These are phyloP conservation scores for Etheostoma perlongum DNA, from an alignment of 2,797 vertebrate species.

Conservation along the genomic window DNA sequence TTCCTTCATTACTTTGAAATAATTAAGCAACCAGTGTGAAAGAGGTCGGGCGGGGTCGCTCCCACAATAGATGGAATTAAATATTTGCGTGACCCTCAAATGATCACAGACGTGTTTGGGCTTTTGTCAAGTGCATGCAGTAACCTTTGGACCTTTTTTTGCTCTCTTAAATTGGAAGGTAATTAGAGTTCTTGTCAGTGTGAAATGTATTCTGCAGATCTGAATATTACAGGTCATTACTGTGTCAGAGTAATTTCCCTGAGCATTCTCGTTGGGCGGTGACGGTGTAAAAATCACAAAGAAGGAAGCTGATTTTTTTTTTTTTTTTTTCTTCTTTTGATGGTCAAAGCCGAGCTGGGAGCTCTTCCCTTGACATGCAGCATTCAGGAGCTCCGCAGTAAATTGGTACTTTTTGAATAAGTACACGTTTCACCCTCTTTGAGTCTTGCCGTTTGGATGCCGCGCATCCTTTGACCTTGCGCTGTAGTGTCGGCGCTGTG, in stretches of 20 bases:
- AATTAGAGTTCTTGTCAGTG: slow-evolving; percentile 62
- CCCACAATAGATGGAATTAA: slow-evolving; percentile 41
- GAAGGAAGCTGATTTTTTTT: slow-evolving; percentile 17
- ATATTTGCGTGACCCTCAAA: slow-evolving; percentile 49
- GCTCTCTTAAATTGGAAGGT: slow-evolving; percentile 56
- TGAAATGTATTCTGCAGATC: slow-evolving; percentile 55
- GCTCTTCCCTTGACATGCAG: slow-evolving; percentile 29
- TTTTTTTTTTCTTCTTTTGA: slow-evolving; percentile 10
- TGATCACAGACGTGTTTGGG: slow-evolving; percentile 52
- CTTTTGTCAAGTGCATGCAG: slow-evolving; percentile 62
- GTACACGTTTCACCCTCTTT: slow-evolving; percentile 54
- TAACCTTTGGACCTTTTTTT: slow-evolving; percentile 61
- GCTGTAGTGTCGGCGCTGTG: slow-evolving; percentile 21
- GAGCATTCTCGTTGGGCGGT: slow-evolving; percentile 42
- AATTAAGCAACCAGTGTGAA: slow-evolving; percentile 35
- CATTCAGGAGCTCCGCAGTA: slow-evolving; percentile 50
- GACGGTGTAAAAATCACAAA: slow-evolving; percentile 48
- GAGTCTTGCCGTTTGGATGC: slow-evolving; percentile 45
- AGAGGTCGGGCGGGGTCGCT: slow-evolving; percentile 12
- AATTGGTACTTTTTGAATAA: slow-evolving; percentile 61
- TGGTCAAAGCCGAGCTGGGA: slow-evolving; percentile 49
- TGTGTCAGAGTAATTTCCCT: slow-evolving; percentile 61
- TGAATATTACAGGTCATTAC: slow-evolving; percentile 69
- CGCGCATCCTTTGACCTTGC: slow-evolving; percentile 34
- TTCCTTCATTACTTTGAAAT: slow-evolving; percentile 37